Evolutionary conservation across 2,888 invertebrate species (phyloP).

Genomic region (Drosophila demipolita): DNA sequence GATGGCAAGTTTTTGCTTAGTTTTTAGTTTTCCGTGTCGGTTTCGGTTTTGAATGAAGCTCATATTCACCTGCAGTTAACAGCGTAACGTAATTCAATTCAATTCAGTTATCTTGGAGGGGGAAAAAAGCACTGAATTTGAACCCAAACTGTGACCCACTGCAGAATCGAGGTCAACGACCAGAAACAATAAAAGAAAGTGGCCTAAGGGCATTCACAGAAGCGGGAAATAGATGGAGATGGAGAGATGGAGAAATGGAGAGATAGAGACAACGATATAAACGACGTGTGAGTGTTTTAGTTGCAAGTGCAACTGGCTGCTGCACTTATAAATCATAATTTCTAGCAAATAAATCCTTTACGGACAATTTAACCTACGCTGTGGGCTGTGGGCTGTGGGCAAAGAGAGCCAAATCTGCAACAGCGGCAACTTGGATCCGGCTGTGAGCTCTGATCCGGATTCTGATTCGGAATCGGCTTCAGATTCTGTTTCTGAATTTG

Average conservation of each 20-base stretch:
- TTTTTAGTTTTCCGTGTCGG: slow-evolving; percentile 14
- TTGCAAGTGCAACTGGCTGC: slow-evolving; percentile 61
- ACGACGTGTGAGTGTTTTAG: slow-evolving; percentile 40
- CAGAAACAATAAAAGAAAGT: slow-evolving; percentile 62
- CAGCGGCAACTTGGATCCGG: slow-evolving; percentile 51
- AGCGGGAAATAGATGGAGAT: background rate
- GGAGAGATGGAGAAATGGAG: background rate
- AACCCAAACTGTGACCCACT: slow-evolving; percentile 42
- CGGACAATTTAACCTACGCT: slow-evolving; percentile 72
- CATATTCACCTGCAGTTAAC: slow-evolving; percentile 57
- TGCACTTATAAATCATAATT: slow-evolving; percentile 78
- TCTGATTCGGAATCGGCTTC: slow-evolving; percentile 8
- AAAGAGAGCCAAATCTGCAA: slow-evolving; percentile 59
- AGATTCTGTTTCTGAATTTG: slow-evolving; percentile 37
- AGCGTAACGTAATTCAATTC: slow-evolving; percentile 65
- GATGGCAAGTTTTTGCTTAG: slow-evolving; percentile 32
- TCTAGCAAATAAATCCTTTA: slow-evolving; percentile 77
- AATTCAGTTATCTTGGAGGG: slow-evolving; percentile 34
- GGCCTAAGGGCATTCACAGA: slow-evolving; percentile 28
- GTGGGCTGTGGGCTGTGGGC: slow-evolving; percentile 23
- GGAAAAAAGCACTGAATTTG: slow-evolving; percentile 9
- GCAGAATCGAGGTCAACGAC: slow-evolving; percentile 61
- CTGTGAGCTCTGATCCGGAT: slow-evolving; percentile 27
- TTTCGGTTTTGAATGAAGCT: slow-evolving; percentile 14
- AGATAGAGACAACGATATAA: background rate